Base-by-base conservation (phyloP, 2,113 vertebrate species). In the Gambusia affinis region DNA sequence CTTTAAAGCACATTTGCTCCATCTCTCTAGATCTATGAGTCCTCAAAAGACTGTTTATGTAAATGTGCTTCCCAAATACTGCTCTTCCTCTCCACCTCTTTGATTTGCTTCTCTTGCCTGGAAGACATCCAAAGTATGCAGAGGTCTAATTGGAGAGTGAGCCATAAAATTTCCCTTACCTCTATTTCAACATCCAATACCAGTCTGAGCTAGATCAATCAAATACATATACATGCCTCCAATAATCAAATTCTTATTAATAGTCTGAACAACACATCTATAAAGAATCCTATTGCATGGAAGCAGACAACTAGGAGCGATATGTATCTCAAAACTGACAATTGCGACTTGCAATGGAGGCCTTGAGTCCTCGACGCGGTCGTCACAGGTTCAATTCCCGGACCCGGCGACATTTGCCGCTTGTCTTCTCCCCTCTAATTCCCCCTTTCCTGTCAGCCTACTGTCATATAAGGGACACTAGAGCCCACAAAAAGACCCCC, bases 121-220 rank as follows among this genome's bases (percentile, higher is more conserved):
- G 88, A 92, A 78, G 64, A 63, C 78, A 79, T 88, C 88, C 91
- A 89, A 91, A 87, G 81, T 85, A 89, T 91, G 86, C 86, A 88
- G 80, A 78, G 81, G 81, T 72, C 71, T 79, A 89, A 88, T 87
- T 86, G 87, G 79, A 84, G 68, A 75, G 79, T 73, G 68, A 87
- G 72, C 78, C 64, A 74, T 86, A 87, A 83, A 83, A 87, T 82
- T 87, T 91, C 89, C 89, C 89, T 86, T 74, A 86, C 84, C 81
- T 81, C 75, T 61, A 0, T 85, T 84, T 81, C 80, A 83, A 87
- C 81, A 82, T 85, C 79, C 80, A 85, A 76, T 87, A 85, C 86
- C 79, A 85, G 80, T 75, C 76, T 81, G 81, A 78, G 79, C 65
- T 37, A 78, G 88, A 89, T 92, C 84, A 85, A 88, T 92, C 90